Base-by-base conservation (phyloP, 1,140 invertebrate species). In the Antheraea mylitta region DNA sequence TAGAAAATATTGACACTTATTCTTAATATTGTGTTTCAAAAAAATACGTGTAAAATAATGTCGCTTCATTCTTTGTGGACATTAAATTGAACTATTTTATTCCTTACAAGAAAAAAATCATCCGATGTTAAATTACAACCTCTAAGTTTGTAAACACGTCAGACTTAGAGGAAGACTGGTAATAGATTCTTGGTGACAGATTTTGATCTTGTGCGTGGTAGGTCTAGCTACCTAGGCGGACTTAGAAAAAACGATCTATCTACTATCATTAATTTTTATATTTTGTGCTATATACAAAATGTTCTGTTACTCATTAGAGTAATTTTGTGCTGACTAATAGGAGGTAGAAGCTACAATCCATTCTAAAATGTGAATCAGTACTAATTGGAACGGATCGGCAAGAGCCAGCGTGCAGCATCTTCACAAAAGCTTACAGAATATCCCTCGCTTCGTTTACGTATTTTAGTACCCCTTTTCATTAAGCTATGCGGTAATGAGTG, bases 391-490 rank as follows among this genome's bases (percentile, higher is more conserved):
- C 45, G 45, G 45, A 53, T 53, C 45, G 45, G 45, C 45, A 53
- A 53, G 45, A 53, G 45, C 45, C 45, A 53, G 45, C 45, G 13
- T 53, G 45, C 16, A 53, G 9, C 45, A 13, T 53, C 45, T 53
- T 53, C 45, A 53, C 45, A 53, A 53, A 53, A 53, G 45, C 45
- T n/a, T 13, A 53, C 45, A 53, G 45, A 53, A 53, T 53, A 53
- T 53, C 45, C 11, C 45, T 53, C 45, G 9, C 19, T 66, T 65
- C 64, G 58, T 64, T 68, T 66, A 64, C 75, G 66, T 64, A 71
- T 75, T 77, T 77, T 80, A 80, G 71, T 74, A 67, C 66, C 70
- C 74, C 72, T 71, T 80, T 83, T 79, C 79, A 79, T 81, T 77
- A 75, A 74, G 69, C 62, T 66, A 71, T 69, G 58, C 73, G 58